Conservation (phyloP, 1,140 invertebrate species). For the Dendrolimus kikuchii region DNA sequence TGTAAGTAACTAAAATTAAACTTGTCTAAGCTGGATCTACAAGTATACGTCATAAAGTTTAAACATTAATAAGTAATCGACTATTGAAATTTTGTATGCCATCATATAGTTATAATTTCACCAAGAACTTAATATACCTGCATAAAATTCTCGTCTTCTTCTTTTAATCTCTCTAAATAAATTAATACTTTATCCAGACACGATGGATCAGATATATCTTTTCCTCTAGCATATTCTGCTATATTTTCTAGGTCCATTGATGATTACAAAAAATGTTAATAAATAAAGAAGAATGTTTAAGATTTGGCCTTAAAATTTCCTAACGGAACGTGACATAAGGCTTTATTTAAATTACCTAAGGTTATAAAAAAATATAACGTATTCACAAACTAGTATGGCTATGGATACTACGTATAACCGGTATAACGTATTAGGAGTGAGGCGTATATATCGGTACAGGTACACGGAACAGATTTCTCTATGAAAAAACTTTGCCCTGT, state of each 20-base stretch:
- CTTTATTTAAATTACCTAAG: too few relatives aligned
- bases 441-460: too few relatives aligned
- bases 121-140: constrained; percentile 18
- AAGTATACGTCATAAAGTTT: neutral
- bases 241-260: constrained; percentile 1
- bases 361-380: too few relatives aligned
- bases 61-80: too few relatives aligned
- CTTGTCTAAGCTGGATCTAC: neutral
- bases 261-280: neutral
- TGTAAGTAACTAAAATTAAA: constrained; percentile 23
- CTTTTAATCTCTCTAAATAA: constrained; percentile 21
- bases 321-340: too few relatives aligned
- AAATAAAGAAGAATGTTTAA: too few relatives aligned
- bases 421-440: too few relatives aligned
- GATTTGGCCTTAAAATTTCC: too few relatives aligned
- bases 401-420: too few relatives aligned
- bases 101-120: neutral
- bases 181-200: constrained; percentile 28
- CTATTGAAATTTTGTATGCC: neutral
- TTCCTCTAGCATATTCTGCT: constrained; percentile 3
- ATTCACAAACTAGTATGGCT: too few relatives aligned
- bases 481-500: too few relatives aligned
- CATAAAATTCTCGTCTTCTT: constrained; percentile 34
- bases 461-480: too few relatives aligned
- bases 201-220: constrained; percentile 23